Evolutionary conservation across 2,113 vertebrate genomes (phyloP).

Genomic region (Protobothrops mucrosquamatus): DNA sequence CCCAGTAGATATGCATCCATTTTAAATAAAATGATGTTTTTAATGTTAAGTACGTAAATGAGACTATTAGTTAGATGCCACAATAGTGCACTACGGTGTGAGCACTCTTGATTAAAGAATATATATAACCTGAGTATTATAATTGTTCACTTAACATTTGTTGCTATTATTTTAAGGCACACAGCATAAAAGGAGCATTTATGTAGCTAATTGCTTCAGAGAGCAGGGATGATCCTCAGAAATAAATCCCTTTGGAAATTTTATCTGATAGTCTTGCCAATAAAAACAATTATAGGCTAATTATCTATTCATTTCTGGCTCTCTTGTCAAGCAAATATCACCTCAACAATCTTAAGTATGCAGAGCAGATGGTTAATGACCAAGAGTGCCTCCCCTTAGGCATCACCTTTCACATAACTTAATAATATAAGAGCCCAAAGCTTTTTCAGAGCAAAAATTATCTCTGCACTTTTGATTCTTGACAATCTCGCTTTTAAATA

Average conservation of each 20-base stretch:
- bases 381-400: conserved; percentile 1
- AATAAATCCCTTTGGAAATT: conserved; percentile 23
- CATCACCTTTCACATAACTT: conserved; percentile 33
- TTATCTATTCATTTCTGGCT: conserved; percentile 27
- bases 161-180: background rate
- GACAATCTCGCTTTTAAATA: conserved; percentile 25
- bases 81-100: no score
- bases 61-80: background rate
- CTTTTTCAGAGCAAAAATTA: conserved; percentile 45
- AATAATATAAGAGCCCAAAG: conserved; percentile 23
- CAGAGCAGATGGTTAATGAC: conserved; percentile 31
- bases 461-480: conserved; percentile 32
- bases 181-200: background rate
- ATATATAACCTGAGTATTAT: background rate
- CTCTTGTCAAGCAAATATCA: conserved; percentile 1
- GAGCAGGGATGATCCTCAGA: background rate
- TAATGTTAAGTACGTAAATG: background rate
- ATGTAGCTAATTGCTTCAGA: background rate
- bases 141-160: background rate
- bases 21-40: background rate
- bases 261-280: conserved; percentile 3
- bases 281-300: conserved; percentile 12
- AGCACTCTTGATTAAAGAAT: background rate
- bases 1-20: background rate
- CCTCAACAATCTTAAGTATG: conserved; percentile 12